Percentiles rank a stretch among this genome's conserved stretches.
Evolutionary conservation across 2,113 vertebrate species (phyloP).

Genomic region (Tachysurus vachellii): DNA sequence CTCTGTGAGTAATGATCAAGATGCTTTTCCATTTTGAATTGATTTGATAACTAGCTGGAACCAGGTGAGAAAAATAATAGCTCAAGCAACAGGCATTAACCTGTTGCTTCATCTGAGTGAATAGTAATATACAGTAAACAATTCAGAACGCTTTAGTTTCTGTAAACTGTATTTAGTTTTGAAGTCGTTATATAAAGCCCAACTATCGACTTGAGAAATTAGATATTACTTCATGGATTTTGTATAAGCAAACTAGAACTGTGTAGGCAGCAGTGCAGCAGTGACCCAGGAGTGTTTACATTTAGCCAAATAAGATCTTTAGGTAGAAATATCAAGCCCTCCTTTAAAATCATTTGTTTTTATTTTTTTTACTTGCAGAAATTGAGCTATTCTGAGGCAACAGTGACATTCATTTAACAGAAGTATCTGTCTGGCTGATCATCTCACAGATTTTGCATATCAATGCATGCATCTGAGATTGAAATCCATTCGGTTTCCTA

Average conservation of each 20-base stretch:
- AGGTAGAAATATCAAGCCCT: constrained; percentile 27
- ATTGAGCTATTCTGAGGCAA: constrained; percentile 45
- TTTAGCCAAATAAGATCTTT: background rate
- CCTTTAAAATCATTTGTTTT: constrained; percentile 46
- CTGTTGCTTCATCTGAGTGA: background rate
- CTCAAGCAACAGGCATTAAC: constrained; percentile 2
- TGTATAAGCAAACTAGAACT: background rate
- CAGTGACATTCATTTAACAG: constrained; percentile 30
- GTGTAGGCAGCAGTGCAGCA: background rate
- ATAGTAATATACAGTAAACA: background rate
- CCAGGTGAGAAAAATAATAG: background rate
- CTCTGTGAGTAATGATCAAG: constrained; percentile 32
- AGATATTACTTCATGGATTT: background rate
- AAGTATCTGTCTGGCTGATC: constrained; percentile 52
- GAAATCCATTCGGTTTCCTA: constrained; percentile 69
- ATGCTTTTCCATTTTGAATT: background rate
- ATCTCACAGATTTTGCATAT: constrained; percentile 71
- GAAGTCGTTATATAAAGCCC: background rate
- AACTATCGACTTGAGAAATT: constrained; percentile 11
- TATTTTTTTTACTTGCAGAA: constrained; percentile 12
- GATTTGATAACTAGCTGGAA: background rate
- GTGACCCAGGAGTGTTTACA: background rate
- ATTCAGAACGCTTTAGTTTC: background rate
- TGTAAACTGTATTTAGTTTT: background rate
- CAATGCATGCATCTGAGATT: constrained; percentile 65